These are phyloP conservation scores for Pollenia angustigena DNA, from an alignment of 2,888 invertebrate genomes.

Conservation along the genomic window DNA sequence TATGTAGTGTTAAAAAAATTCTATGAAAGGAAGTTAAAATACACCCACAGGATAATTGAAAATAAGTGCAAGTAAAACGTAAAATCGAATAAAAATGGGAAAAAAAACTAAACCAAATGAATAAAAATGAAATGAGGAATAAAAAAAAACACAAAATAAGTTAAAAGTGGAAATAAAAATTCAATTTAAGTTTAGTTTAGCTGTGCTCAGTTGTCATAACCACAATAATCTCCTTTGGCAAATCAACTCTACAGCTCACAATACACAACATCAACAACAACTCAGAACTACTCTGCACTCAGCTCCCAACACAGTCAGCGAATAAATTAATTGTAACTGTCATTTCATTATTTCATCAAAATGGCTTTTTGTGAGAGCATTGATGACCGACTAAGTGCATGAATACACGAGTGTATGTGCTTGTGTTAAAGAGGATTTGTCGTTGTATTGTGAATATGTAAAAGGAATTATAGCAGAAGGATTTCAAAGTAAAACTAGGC, in stretches of 20 bases:
- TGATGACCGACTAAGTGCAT: background rate
- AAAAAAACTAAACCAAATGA: no score
- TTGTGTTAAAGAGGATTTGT: background rate
- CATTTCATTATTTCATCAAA: constrained; percentile 52
- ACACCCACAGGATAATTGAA: constrained; percentile 42
- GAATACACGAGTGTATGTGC: background rate
- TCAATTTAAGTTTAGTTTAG: background rate
- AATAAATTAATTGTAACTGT: constrained; percentile 53
- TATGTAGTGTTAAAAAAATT: background rate
- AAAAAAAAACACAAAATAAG: background rate
- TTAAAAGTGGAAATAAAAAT: constrained; percentile 7
- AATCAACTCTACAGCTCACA: constrained; percentile 1
- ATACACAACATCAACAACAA: no score
- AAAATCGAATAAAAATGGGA: background rate
- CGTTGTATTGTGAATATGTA: background rate
- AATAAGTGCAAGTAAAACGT: constrained; percentile 27
- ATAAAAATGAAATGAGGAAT: background rate
- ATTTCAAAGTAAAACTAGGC: background rate
- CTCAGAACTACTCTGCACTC: no score
- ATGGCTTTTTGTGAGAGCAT: background rate
- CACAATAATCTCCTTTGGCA: constrained; percentile 25
- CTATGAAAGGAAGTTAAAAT: constrained; percentile 10
- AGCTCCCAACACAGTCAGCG: constrained; percentile 11
- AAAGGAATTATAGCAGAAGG: background rate
- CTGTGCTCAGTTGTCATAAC: constrained; percentile 20